Conservation (phyloP, 1,140 invertebrate genomes). For the Kradibia gibbosae region DNA sequence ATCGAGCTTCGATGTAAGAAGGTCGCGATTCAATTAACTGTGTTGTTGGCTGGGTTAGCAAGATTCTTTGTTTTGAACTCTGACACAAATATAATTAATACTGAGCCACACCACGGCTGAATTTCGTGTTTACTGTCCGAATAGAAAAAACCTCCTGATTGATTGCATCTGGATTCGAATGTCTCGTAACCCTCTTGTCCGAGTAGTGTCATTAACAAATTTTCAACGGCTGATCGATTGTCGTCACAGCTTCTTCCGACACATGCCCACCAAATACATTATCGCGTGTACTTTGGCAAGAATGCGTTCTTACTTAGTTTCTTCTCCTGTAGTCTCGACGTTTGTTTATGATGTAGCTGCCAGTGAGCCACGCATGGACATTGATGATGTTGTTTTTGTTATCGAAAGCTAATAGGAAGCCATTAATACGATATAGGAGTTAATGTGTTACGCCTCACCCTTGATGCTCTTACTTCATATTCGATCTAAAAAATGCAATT, state of each 20-base stretch:
- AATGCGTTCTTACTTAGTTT: no score
- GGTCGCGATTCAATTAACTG: constrained; percentile 27
- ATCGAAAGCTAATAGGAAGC: background rate
- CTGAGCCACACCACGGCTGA: background rate
- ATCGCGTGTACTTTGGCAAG: no score
- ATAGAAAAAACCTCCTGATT: constrained; percentile 8
- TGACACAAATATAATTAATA: constrained; percentile 26
- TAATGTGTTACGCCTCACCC: background rate
- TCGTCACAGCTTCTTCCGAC: background rate
- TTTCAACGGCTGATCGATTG: constrained; percentile 16
- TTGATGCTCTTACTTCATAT: background rate
- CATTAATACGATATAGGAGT: background rate
- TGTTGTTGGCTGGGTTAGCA: background rate
- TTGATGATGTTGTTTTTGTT: background rate
- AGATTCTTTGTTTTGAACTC: constrained; percentile 26
- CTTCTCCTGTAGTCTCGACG: background rate
- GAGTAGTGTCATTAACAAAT: background rate
- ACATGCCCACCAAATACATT: no score
- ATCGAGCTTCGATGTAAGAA: background rate
- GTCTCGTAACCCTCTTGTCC: background rate
- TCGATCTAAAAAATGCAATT: background rate
- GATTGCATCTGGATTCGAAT: background rate
- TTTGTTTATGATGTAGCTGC: background rate
- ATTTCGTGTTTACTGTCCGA: constrained; percentile 3
- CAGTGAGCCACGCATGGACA: background rate